Conservation (phyloP, 2,888 invertebrate genomes). For the Podotricha telesiphe region DNA sequence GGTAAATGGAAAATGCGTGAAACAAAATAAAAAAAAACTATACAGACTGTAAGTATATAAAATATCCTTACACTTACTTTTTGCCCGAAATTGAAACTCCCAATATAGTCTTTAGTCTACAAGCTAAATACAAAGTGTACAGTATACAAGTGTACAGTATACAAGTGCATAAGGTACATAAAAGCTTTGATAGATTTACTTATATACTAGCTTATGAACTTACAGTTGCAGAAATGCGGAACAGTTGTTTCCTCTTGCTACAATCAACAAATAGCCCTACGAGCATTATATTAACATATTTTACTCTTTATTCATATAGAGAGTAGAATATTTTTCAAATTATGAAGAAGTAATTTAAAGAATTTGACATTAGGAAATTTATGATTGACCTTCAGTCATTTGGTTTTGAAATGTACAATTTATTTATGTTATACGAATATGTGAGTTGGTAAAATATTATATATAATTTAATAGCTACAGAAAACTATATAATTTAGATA, state of each 20-base stretch:
- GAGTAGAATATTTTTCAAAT: too few relatives aligned
- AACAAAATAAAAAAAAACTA: too few relatives aligned
- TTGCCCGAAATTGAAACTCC: too few relatives aligned
- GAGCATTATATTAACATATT: neutral
- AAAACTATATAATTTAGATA: too few relatives aligned
- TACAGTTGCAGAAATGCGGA: constrained; percentile 37
- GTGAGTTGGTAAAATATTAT: neutral
- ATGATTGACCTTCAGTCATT: neutral
- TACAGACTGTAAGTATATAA: too few relatives aligned
- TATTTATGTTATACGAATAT: neutral
- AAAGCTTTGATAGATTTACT: constrained; percentile 40
- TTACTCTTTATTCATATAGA: neutral
- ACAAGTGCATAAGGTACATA: too few relatives aligned
- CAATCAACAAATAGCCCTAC: constrained; percentile 10
- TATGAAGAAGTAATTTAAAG: neutral
- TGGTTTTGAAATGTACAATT: neutral
- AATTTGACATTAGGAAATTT: neutral
- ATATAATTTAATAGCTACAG: neutral
- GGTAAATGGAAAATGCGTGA: too few relatives aligned
- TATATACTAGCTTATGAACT: constrained; percentile 33
- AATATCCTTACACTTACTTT: too few relatives aligned
- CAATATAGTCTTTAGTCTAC: too few relatives aligned
- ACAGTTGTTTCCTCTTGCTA: constrained; percentile 25
- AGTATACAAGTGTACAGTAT: too few relatives aligned
- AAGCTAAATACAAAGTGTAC: too few relatives aligned